phyloP scores from a whole-genome alignment of 2,797 vertebrate species.

The Dromococcyx pavoninus region DNA sequence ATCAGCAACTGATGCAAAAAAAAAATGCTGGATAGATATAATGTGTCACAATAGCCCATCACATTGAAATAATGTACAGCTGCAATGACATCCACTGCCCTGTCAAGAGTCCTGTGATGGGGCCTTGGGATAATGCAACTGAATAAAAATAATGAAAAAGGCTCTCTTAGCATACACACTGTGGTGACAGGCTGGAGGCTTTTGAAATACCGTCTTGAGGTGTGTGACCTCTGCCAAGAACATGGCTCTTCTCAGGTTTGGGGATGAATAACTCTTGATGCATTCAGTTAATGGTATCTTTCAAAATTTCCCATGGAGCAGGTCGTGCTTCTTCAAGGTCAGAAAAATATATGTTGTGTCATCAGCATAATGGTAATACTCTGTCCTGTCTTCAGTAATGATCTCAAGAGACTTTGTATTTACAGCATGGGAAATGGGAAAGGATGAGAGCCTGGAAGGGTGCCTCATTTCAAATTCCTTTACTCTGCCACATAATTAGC shows the following conservation, averaged over 20 bases:
- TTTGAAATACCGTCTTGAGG: neutral
- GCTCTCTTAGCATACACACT: neutral
- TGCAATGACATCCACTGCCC: neutral
- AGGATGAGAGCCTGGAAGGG: neutral
- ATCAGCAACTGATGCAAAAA: constrained; percentile 3
- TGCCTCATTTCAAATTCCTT: neutral
- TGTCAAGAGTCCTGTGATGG: neutral
- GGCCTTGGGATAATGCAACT: neutral
- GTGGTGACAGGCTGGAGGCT: neutral
- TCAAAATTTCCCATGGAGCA: neutral
- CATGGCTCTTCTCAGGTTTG: neutral
- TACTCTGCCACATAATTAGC: neutral
- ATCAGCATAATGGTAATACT: neutral
- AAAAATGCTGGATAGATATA: neutral
- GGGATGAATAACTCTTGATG: neutral
- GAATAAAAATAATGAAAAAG: neutral
- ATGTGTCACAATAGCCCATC: constrained; percentile 14
- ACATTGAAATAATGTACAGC: neutral
- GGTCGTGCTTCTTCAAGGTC: neutral
- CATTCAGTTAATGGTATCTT: neutral
- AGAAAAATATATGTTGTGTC: neutral
- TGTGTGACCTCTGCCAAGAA: neutral
- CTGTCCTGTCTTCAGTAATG: neutral
- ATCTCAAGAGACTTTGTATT: neutral
- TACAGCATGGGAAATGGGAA: constrained; percentile 3